Base-by-base conservation (phyloP, 2,113 vertebrate genomes). In the Ophiodon elongatus region DNA sequence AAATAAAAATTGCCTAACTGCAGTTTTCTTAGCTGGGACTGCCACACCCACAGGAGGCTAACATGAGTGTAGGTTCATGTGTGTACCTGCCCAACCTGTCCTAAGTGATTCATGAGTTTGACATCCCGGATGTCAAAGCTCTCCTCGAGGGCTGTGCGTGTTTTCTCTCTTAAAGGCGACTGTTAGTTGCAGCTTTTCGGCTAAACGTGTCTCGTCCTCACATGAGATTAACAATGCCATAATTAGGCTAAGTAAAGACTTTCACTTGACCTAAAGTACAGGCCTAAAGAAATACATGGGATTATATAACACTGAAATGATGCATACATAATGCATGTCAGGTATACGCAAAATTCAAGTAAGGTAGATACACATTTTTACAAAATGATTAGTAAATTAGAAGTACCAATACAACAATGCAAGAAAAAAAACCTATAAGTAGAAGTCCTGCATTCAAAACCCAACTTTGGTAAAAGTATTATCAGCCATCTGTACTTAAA, bases 71-170 rank as follows among this genome's bases (percentile, higher is more conserved):
- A 1, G 39, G 67, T 87, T 83, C 88, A 45, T 87, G 92, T 84
- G 70, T 35, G 69, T 92, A 93, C 93, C 83, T 93, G 92, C 85
- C 87, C 85, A 76, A 88, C 87, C 85, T 83, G 91, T 86, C 82
- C 35, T 23, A 1, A 60, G 35, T 27, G 87, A 88, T 86, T 89
- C 76, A 89, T 35, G 25, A 82, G 66, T 11, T 39, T 63, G 75
- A 85, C 76, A 72, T 45, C 79, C 47, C 75, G 47, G 50, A 25
- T 71, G 72, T 73, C 29, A 59, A 2, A 60, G 83, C 64, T 52
- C 27, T 45, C 17, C 15, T 4, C 21, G 39, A 29, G 77, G 66
- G 5, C 14, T 1, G 17, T 45, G 41, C 47, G 50, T 0, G 17
- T 67, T 76, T n/a, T 2, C 1, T 15, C 35, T 57, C 27, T 37